These are phyloP conservation scores for Urechis unicinctus DNA, from an alignment of 2,888 invertebrate species.

Conservation along the genomic window DNA sequence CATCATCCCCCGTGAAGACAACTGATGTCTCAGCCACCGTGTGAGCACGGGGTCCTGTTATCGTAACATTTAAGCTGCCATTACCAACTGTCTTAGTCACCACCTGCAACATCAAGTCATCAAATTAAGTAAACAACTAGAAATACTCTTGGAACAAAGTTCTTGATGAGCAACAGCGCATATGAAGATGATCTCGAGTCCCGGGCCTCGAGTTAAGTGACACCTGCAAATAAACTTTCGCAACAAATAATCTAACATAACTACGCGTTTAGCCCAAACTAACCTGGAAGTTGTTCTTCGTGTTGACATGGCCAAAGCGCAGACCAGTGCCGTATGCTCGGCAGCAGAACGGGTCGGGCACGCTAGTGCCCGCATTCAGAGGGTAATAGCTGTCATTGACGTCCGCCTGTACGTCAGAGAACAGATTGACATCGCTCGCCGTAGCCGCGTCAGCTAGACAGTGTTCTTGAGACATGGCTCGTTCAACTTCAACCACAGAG, in stretches of 20 bases:
- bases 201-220: too few species aligned
- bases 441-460: not conserved
- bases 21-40: constrained; percentile 38
- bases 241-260: too few species aligned
- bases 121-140: too few species aligned
- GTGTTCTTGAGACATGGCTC: not conserved
- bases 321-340: constrained; percentile 32
- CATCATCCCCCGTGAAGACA: constrained; percentile 39
- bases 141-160: too few species aligned
- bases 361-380: not conserved
- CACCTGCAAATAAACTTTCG: too few species aligned
- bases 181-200: too few species aligned
- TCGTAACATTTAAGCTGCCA: constrained; percentile 35
- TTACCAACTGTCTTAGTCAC: constrained; percentile 17
- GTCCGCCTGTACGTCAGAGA: not conserved
- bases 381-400: too few species aligned
- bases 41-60: constrained; percentile 33
- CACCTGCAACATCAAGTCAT: constrained; percentile 9
- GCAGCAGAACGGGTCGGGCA: constrained; percentile 6
- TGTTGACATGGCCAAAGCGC: constrained; percentile 35
- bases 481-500: not conserved
- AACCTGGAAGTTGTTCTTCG: constrained; percentile 43
- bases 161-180: too few species aligned
- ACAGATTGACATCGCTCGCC: not conserved
- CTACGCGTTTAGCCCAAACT: not conserved